phyloP scores from a whole-genome alignment of 2,797 vertebrate genomes.

The Echiichthys vipera region DNA sequence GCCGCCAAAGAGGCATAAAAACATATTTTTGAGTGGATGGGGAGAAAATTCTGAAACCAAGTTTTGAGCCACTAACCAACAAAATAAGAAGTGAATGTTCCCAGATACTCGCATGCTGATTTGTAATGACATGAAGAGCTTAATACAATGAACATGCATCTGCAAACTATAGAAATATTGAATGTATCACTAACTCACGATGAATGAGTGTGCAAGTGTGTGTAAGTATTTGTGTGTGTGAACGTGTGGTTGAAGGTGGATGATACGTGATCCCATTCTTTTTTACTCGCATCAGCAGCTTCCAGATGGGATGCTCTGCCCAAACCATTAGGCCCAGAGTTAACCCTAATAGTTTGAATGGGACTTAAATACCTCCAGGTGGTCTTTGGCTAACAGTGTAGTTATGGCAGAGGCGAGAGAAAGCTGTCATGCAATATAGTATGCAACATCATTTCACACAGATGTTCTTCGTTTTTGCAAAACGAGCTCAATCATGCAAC shows the following conservation, averaged over 20 bases:
- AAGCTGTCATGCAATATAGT: slow-evolving; percentile 66
- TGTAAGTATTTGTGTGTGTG: neutral
- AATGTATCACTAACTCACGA: neutral
- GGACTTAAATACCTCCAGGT: slow-evolving; percentile 79
- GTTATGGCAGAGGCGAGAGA: slow-evolving; percentile 49
- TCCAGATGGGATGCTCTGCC: slow-evolving; percentile 68
- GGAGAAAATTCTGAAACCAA: neutral
- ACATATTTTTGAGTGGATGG: too few relatives aligned
- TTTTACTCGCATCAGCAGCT: slow-evolving; percentile 66
- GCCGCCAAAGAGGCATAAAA: too few relatives aligned
- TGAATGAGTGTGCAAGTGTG: neutral
- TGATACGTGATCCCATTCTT: slow-evolving; percentile 60
- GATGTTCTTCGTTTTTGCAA: slow-evolving; percentile 68
- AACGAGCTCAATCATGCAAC: slow-evolving; percentile 56
- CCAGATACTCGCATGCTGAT: neutral
- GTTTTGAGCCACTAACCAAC: neutral
- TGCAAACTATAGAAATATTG: slow-evolving; percentile 11
- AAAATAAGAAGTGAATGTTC: slow-evolving; percentile 2
- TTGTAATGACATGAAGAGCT: slow-evolving; percentile 7
- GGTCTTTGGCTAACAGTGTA: slow-evolving; percentile 56
- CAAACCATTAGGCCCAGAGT: slow-evolving; percentile 67
- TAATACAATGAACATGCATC: slow-evolving; percentile 22
- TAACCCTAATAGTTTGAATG: slow-evolving; percentile 69
- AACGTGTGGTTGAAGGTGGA: slow-evolving; percentile 26
- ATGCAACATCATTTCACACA: slow-evolving; percentile 60